phyloP scores from a whole-genome alignment of 2,888 invertebrate genomes.

The Agriopis aurantiaria region DNA sequence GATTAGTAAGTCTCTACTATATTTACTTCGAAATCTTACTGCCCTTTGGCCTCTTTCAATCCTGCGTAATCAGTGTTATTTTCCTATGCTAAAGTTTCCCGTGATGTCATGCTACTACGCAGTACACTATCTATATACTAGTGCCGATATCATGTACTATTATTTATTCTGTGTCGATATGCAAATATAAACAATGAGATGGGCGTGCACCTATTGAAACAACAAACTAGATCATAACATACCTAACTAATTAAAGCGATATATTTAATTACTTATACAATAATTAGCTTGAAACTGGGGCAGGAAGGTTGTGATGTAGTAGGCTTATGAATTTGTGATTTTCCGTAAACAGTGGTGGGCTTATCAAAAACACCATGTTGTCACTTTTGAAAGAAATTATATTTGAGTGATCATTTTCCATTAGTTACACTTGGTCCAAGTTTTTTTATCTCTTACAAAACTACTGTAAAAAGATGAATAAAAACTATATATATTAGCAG shows the following conservation, averaged over 20 bases:
- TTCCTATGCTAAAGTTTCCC: conserved; percentile 69
- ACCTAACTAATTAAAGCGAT: conserved; percentile 4
- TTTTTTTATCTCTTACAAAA: no score
- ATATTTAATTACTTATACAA: background rate
- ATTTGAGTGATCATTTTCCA: no score
- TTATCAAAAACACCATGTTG: background rate
- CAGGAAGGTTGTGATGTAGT: conserved; percentile 11
- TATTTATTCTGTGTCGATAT: conserved; percentile 17
- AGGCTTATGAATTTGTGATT: background rate
- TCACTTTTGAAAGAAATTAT: no score
- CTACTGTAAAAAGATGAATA: no score
- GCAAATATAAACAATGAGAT: conserved; percentile 30
- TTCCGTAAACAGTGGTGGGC: background rate
- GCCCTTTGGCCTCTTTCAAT: conserved; percentile 21
- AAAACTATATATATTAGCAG: no score
- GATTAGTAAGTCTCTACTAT: no score
- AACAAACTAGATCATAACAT: conserved; percentile 21
- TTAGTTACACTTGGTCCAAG: no score
- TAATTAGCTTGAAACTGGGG: conserved; percentile 19
- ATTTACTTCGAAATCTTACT: background rate
- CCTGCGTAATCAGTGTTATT: conserved; percentile 68
- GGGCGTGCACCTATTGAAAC: conserved; percentile 21
- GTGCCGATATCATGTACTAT: conserved; percentile 1
- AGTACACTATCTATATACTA: conserved; percentile 21
- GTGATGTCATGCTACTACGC: conserved; percentile 72